These are phyloP conservation scores for Homarus gammarus DNA, from an alignment of 2,888 invertebrate species.

Conservation along the genomic window DNA sequence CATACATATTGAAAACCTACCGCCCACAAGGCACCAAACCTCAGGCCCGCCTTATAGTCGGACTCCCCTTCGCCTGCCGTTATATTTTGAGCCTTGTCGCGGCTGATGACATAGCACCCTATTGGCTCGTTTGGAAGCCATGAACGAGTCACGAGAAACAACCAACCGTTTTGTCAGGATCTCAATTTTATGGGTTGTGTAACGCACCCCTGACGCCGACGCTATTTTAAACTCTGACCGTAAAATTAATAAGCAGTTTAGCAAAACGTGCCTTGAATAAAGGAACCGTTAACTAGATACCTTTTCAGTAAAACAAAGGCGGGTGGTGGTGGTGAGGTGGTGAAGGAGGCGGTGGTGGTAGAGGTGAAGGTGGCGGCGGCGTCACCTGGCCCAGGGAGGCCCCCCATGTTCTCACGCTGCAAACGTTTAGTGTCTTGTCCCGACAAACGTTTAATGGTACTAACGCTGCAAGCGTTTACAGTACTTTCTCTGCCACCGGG, in stretches of 20 bases:
- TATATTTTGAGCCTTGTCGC: slow-evolving; percentile 59
- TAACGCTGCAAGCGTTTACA: no score
- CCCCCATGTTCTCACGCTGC: background rate
- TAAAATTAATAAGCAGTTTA: slow-evolving; percentile 73
- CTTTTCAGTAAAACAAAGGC: slow-evolving; percentile 70
- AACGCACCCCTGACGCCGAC: slow-evolving; percentile 71
- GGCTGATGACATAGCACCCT: slow-evolving; percentile 55
- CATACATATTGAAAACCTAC: slow-evolving; percentile 70
- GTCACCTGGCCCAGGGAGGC: background rate
- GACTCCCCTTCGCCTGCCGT: slow-evolving; percentile 21
- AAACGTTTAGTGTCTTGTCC: background rate
- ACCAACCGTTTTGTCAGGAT: slow-evolving; percentile 70
- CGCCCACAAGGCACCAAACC: slow-evolving; percentile 66
- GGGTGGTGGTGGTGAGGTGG: background rate
- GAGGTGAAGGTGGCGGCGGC: background rate
- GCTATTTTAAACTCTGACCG: slow-evolving; percentile 72
- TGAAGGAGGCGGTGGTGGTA: background rate
- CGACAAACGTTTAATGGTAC: no score
- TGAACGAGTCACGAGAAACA: slow-evolving; percentile 71
- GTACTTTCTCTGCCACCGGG: no score
- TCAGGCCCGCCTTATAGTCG: slow-evolving; percentile 43
- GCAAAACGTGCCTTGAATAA: slow-evolving; percentile 71
- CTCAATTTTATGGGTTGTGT: slow-evolving; percentile 71
- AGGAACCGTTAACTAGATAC: slow-evolving; percentile 72
- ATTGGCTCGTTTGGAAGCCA: slow-evolving; percentile 53